Evolutionary conservation across 2,888 invertebrate genomes (phyloP).

Genomic region (Pachydiplax longipennis): DNA sequence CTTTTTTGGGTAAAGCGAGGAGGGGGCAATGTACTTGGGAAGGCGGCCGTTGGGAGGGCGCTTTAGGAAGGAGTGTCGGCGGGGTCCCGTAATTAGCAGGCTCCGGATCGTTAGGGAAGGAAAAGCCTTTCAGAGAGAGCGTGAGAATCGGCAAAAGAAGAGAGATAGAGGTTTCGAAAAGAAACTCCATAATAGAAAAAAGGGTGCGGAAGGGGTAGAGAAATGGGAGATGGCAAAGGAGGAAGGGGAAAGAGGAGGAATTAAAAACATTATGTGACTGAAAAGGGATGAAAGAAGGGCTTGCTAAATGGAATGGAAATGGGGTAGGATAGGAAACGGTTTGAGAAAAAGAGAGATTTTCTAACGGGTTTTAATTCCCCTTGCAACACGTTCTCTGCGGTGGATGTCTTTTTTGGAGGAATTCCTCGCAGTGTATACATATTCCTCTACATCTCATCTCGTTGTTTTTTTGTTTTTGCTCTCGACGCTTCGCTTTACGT

Average conservation of each 20-base stretch:
- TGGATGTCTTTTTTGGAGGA: neutral
- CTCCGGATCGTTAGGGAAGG: conserved; percentile 36
- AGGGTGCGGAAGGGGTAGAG: neutral
- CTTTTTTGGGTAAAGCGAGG: conserved; percentile 5
- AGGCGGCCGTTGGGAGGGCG: neutral
- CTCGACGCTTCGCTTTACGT: neutral
- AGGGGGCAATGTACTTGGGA: neutral
- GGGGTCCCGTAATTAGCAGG: conserved; percentile 34
- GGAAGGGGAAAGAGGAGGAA: neutral
- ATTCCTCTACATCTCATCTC: neutral
- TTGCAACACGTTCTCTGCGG: neutral
- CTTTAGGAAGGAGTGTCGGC: neutral
- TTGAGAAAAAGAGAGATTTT: neutral
- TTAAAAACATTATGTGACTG: conserved; percentile 41
- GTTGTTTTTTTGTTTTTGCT: neutral
- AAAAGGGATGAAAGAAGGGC: conserved; percentile 27
- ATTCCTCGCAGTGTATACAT: neutral
- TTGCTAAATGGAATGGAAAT: conserved; percentile 20
- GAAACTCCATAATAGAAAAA: conserved; percentile 14
- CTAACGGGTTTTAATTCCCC: neutral
- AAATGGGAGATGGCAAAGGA: neutral
- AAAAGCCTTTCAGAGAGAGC: conserved; percentile 27
- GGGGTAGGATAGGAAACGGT: neutral
- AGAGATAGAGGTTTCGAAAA: neutral
- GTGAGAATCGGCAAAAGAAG: conserved; percentile 34